Base-by-base conservation (phyloP, 2,113 vertebrate species). In the Motacilla alba region DNA sequence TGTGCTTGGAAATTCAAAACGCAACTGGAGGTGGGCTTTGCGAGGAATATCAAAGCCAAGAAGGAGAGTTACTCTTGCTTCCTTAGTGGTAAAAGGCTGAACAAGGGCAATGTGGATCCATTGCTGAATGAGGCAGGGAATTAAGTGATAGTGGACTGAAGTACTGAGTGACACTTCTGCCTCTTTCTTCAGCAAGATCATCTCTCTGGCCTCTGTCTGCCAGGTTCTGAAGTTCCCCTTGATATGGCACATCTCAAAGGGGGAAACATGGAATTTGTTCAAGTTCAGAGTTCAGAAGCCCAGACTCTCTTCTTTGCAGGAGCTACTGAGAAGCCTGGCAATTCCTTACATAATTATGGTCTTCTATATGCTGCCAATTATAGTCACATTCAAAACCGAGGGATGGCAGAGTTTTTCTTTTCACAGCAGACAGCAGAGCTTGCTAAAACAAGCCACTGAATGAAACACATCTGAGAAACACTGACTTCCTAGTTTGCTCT, bases 251-350 rank as follows among this genome's bases (percentile, higher is more conserved):
- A 14, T 87, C 49, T 73, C 46, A 11, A 69, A 50, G 23, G 4
- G 19, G 12, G 7, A 55, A 39, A 74, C 0, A 0, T 9, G 55
- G 62, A 46, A 55, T 33, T 60, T 68, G 3, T 30, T 27, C 17
- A 74, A 67, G 41, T 53, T 49, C 4, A 6, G 19, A 56, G 56
- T 49, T 52, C 0, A 4, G 69, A 41, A 83, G n/a, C 26, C 59
- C 41, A 49, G 20, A 27, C 18, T 46, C 17, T 75, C 9, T 35
- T 83, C 64, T 50, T 69, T 0, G 0, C 50, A 74, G 72, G n/a
- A 91, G 4, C 43, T 74, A 39, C 56, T 50, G 56, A 74, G 50
- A 83, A 83, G 26, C 39, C 35, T 74, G 59, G 30, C 55, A 89
- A 50, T 63, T 81, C 50, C 43, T 13, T 84, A 19, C 19, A 6